These are phyloP conservation scores for Strigamia transsilvanica DNA, from an alignment of 2,888 invertebrate genomes.

Conservation along the genomic window DNA sequence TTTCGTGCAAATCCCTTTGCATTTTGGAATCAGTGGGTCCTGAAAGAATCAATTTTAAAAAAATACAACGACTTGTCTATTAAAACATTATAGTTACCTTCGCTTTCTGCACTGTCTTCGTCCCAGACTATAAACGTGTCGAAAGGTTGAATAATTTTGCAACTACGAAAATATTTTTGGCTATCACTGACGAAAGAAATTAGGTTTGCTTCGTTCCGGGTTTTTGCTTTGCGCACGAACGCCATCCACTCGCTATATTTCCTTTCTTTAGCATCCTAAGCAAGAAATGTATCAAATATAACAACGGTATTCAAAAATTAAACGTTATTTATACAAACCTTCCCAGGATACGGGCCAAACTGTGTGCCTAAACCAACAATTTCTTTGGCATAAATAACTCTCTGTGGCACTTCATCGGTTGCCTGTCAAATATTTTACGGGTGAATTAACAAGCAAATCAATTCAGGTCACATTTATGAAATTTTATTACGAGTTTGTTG, in stretches of 20 bases:
- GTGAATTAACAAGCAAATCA: background rate
- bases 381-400: background rate
- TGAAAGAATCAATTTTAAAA: background rate
- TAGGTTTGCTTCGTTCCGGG: background rate
- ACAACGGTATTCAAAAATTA: background rate
- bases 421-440: background rate
- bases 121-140: constrained; percentile 9
- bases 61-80: background rate
- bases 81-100: background rate
- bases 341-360: constrained; percentile 4
- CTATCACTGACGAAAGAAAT: background rate
- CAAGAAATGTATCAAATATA: background rate
- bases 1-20: background rate
- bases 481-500: no score
- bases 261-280: background rate
- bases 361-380: background rate
- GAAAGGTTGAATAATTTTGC: background rate
- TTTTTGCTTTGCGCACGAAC: background rate
- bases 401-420: background rate
- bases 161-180: constrained; percentile 22
- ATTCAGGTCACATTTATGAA: background rate
- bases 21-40: background rate
- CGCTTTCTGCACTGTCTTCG: background rate
- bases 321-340: background rate
- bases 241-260: constrained; percentile 8